Evolutionary conservation across 1,140 invertebrate genomes (phyloP), one percentile per base, ranked within the genome.

Genomic region (Dryas iulia): DNA sequence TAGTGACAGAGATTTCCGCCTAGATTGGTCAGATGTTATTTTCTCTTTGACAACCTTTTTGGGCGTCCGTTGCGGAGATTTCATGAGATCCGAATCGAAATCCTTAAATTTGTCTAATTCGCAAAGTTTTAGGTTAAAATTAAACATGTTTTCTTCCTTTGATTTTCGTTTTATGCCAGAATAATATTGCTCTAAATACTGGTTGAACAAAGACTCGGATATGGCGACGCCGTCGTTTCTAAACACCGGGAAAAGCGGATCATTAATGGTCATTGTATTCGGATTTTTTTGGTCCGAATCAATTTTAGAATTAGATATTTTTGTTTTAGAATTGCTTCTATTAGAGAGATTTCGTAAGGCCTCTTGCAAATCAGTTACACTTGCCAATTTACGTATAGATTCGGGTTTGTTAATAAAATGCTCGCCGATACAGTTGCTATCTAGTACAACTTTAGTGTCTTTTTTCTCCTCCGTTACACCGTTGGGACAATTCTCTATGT

Each of bases 241-340:
- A 76, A 97, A 96, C 10, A 96, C 93, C 23, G 96, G 96, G 92
- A 95, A 96, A 57, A 90, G 93, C 18, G 96, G 96, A 92, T 97
- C 96, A 26, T 94, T 94, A 59, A 97, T 96, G 0, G 96, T 96
- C 63, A 94, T 94, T 12, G 92, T 95, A 54, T 82, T 82, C 54
- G 82, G 83, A 8, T 78, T 83, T 61, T 91, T 89, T 4, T 84
- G 73, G 69, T 92, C 88, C 6, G 90, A 90, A 65, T 84, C 87
- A 1, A 64, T 83, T 75, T 92, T 93, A 11, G 90, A 83, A 59
- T 87, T 85, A 69, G 84, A 92, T 71, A 91, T 76, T 66, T 91
- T 85, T 63, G 90, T 80, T 63, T 91, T 92, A 3, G 92, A 85
- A 2, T 90, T 84, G 1, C 89, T 78, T 58, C 92, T 87, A 59